Base-by-base conservation (phyloP, 2,888 invertebrate species). In the Eudasyphora cyanicolor region DNA sequence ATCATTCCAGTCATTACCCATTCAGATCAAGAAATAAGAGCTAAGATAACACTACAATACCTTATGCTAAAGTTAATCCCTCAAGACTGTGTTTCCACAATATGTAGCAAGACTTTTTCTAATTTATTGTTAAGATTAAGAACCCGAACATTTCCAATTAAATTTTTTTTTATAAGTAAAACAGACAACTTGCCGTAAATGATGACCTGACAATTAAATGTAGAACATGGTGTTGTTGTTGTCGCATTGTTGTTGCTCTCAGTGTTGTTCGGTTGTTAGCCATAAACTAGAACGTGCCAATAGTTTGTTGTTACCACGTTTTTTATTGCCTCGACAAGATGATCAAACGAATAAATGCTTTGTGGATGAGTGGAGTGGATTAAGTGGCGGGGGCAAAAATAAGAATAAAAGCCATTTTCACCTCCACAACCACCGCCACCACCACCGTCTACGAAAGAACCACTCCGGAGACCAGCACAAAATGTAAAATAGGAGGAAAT, bases 251-350 rank as follows among this genome's bases (percentile, higher is more conserved):
- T 51, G 27, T 35, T n/a, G 17, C 35, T 21, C 29, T 70, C 6
- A n/a, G 19, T 42, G 19, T 38, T 62, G 32, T 60, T 29, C 60
- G 27, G 60, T 12, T 67, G 64, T 67, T 67, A 42, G 24, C 54
- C 54, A 67, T 78, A 78, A 78, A 78, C 81, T 78, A 76, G 71
- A 84, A 78, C 73, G 71, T 77, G 73, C 73, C 73, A 83, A 76
- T 74, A 45, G 69, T 71, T 79, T 73, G 29, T 27, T 17, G 67
- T 51, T 64, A 51, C 64, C 42, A 35, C 57, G 35, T 60, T 42
- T 75, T 75, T 75, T 67, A 67, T 7, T 60, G 38, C 57, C 42
- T 17, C 24, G 21, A 54, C 42, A 10, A 45, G 51, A 74, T 24
- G 42, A 73, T 67, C 67, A 67, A 60, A 60, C 60, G 42, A 14